Conservation (phyloP, 2,113 vertebrate species). For the Dasyprocta punctata region DNA sequence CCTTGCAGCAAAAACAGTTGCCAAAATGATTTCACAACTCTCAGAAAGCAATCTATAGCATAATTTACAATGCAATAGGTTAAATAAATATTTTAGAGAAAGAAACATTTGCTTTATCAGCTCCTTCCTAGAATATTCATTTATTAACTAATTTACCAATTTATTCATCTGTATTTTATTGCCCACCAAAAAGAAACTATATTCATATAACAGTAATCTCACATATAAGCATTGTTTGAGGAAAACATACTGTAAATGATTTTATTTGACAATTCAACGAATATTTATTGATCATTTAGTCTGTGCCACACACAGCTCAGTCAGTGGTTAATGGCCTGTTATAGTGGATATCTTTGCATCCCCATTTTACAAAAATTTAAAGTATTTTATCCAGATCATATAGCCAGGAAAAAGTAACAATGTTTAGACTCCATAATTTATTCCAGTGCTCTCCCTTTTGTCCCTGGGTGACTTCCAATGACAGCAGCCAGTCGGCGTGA, state of each 20-base stretch:
- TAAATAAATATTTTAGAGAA: not conserved
- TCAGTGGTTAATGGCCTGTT: not conserved
- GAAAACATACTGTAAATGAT: not conserved
- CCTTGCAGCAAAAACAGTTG: not conserved
- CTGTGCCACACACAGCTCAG: not conserved
- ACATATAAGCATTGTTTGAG: not conserved
- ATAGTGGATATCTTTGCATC: not conserved
- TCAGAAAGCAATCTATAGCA: not conserved
- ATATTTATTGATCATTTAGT: not conserved
- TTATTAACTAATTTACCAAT: not conserved
- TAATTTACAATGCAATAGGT: not conserved
- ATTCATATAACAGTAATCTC: not conserved
- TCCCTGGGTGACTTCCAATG: not conserved
- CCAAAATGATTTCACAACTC: not conserved
- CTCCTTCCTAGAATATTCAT: not conserved
- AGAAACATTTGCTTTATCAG: not conserved
- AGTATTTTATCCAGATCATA: not conserved
- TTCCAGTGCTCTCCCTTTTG: not conserved
- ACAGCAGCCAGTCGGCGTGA: not conserved
- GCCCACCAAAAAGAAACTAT: not conserved
- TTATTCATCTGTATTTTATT: not conserved
- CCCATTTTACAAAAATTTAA: not conserved
- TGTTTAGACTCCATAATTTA: not conserved
- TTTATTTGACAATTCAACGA: not conserved
- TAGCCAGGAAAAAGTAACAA: not conserved